Evolutionary conservation across 2,888 invertebrate genomes (phyloP).

Genomic region (Heliconius erato): DNA sequence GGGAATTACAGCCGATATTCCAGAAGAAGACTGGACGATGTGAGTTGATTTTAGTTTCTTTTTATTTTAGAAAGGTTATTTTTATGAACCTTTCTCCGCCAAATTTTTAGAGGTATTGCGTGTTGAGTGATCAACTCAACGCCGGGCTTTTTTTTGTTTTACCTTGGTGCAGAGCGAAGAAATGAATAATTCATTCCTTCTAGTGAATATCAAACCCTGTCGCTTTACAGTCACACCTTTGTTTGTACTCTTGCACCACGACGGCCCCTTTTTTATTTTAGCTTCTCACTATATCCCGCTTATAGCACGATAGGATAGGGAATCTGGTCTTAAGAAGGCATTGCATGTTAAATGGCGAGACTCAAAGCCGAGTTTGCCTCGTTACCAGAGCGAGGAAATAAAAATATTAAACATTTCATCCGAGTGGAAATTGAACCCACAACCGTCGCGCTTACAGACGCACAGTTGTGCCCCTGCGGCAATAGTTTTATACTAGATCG

Average conservation of each 20-base stretch:
- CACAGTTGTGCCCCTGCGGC: background rate
- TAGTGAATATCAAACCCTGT: background rate
- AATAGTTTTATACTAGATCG: too few species aligned
- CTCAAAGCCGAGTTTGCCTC: background rate
- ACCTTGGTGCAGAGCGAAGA: background rate
- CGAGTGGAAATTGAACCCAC: background rate
- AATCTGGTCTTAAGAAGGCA: background rate
- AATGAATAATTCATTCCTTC: too few species aligned
- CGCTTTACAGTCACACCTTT: background rate
- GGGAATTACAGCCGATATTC: constrained; percentile 62
- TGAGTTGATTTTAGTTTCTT: constrained; percentile 51
- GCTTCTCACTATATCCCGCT: background rate
- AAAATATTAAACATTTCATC: background rate
- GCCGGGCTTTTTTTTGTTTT: background rate
- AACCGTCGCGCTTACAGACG: background rate
- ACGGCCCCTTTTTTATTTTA: background rate
- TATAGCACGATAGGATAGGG: too few species aligned
- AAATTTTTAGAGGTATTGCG: background rate
- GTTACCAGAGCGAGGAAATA: background rate
- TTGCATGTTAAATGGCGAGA: background rate
- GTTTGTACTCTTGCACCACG: background rate
- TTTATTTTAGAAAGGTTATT: too few species aligned
- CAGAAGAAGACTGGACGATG: constrained; percentile 59
- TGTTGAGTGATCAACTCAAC: background rate
- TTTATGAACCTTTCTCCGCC: background rate